Percentiles rank a stretch among this genome's conserved stretches.
Evolutionary conservation across 2,797 vertebrate genomes (phyloP).

Genomic region (Arremon aurantiirostris): DNA sequence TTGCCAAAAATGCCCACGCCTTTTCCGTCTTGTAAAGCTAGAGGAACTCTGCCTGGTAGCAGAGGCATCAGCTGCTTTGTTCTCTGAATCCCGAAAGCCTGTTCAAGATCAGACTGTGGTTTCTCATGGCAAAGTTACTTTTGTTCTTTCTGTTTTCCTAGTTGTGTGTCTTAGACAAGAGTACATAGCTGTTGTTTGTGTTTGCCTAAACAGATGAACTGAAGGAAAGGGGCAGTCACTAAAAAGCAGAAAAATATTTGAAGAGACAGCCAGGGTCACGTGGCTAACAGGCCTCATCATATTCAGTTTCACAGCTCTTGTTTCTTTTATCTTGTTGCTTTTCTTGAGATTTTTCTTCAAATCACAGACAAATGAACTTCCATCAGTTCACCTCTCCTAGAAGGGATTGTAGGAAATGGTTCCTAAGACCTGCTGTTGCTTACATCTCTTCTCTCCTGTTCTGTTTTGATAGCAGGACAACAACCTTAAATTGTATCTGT

Average conservation of each 20-base stretch:
- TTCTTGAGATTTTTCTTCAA: not conserved
- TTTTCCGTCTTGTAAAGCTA: not conserved
- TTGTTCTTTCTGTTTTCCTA: not conserved
- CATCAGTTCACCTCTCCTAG: not conserved
- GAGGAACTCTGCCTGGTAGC: not conserved
- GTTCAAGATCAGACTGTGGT: not conserved
- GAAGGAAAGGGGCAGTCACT: not conserved
- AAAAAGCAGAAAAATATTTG: not conserved
- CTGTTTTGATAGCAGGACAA: not conserved
- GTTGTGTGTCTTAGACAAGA: not conserved
- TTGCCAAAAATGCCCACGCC: not conserved
- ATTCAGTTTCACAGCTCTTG: not conserved
- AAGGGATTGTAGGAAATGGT: not conserved
- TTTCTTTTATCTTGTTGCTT: not conserved
- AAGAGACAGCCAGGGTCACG: not conserved
- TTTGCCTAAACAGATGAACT: not conserved
- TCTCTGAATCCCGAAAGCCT: not conserved
- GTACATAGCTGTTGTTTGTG: not conserved
- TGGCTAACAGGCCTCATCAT: not conserved
- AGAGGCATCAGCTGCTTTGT: not conserved
- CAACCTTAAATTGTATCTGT: not conserved
- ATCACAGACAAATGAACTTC: not conserved
- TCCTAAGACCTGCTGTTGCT: not conserved
- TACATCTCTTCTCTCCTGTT: not conserved
- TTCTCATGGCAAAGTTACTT: not conserved